Percentiles rank a stretch among this genome's conserved stretches.
Conservation (phyloP, 2,888 invertebrate species). For the Drosophila mulleri region DNA sequence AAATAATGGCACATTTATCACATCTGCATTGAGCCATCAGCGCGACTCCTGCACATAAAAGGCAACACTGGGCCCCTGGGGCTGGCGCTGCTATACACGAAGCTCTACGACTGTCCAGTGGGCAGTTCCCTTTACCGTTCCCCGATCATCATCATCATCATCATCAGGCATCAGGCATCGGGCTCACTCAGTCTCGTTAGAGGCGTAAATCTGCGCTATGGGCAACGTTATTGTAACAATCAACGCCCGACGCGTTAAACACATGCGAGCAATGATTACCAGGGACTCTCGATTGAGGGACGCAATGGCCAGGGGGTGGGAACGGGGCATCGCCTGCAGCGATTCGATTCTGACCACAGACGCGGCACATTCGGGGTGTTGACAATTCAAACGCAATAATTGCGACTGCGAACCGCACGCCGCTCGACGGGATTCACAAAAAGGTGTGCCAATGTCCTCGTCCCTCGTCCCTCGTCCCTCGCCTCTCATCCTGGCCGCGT, state of each 20-base stretch:
- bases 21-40: constrained; percentile 47
- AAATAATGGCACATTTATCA: constrained; percentile 70
- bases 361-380: constrained; percentile 71
- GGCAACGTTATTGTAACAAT: constrained; percentile 80
- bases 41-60: constrained; percentile 42
- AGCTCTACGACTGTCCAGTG: constrained; percentile 25
- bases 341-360: constrained; percentile 70
- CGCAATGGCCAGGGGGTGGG: neutral
- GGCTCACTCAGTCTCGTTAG: constrained; percentile 55
- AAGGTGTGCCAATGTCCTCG: constrained; percentile 61
- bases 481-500: constrained; percentile 30
- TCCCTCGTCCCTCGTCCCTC: neutral
- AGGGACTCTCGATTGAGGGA: constrained; percentile 14
- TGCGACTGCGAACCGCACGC: constrained; percentile 71
- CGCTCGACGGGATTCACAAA: constrained; percentile 52
- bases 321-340: constrained; percentile 58
- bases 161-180: constrained; percentile 29
- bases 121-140: constrained; percentile 26
- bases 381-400: constrained; percentile 82
- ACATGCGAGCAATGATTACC: constrained; percentile 61
- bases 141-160: too few species aligned
- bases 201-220: constrained; percentile 77
- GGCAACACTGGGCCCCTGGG: constrained; percentile 27
- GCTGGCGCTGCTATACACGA: constrained; percentile 8
- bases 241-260: constrained; percentile 76